A percentile compares a stretch with the other conserved stretches of the same genome.
Conservation (phyloP, 2,113 vertebrate species). For the Pampusana beccarii region DNA sequence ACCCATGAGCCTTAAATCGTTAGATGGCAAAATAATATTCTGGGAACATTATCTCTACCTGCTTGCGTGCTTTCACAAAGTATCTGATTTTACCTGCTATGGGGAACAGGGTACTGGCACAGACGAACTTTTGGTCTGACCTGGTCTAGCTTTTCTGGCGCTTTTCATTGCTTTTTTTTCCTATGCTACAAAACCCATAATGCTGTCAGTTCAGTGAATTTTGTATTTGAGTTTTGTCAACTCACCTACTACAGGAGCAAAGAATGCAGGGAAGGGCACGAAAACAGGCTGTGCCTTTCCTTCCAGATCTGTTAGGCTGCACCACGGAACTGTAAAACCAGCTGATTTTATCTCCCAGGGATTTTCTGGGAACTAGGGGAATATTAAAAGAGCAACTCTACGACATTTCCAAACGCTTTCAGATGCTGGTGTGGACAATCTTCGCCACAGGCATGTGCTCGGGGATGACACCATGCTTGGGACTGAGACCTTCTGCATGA, state of each 20-base stretch:
- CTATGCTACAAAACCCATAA: fast-evolving
- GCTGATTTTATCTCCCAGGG: fast-evolving
- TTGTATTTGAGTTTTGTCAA: neutral
- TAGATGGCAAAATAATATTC: neutral
- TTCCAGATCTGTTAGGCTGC: neutral
- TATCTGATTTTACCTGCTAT: neutral
- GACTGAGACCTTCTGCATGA: neutral
- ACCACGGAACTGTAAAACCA: neutral
- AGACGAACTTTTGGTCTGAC: neutral
- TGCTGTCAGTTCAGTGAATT: neutral
- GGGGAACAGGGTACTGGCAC: neutral
- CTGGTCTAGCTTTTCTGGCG: neutral
- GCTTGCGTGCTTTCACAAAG: neutral
- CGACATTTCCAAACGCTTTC: fast-evolving
- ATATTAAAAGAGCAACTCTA: neutral
- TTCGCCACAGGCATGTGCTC: fast-evolving
- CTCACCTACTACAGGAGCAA: neutral
- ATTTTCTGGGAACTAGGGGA: neutral
- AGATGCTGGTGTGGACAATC: neutral
- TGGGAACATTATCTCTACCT: neutral
- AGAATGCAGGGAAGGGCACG: fast-evolving
- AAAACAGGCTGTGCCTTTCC: neutral
- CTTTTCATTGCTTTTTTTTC: neutral
- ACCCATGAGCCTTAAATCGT: neutral
- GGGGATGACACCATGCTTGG: neutral